phyloP scores from a whole-genome alignment of 2,888 invertebrate species.

The Lasioglossum oenotherae region DNA sequence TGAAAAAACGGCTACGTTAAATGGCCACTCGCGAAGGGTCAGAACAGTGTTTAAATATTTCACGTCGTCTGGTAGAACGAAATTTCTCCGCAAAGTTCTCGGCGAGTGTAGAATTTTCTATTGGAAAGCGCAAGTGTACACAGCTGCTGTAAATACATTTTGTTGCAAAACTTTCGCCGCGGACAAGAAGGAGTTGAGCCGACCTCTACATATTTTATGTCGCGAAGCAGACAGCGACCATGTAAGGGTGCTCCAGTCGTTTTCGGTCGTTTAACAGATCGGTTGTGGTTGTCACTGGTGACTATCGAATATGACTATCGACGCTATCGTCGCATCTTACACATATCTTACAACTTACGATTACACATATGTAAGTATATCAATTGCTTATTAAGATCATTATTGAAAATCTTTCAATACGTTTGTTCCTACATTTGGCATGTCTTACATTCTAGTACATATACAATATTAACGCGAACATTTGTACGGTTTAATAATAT shows the following conservation, averaged over 20 bases:
- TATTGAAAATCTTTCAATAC: too few species aligned
- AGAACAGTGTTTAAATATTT: not conserved
- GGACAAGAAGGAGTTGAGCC: not conserved
- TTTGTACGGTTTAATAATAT: too few species aligned
- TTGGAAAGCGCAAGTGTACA: not conserved
- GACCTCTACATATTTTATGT: conserved; percentile 10
- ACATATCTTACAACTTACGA: not conserved
- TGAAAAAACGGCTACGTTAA: not conserved
- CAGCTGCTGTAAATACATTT: not conserved
- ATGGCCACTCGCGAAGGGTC: not conserved
- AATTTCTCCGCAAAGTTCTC: not conserved
- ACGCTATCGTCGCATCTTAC: too few species aligned
- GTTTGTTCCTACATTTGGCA: too few species aligned
- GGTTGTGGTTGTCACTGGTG: not conserved
- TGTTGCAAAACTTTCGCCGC: not conserved
- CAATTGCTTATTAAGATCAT: not conserved
- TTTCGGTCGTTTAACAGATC: not conserved
- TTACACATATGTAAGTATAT: not conserved
- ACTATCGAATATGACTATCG: not conserved
- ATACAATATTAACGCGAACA: too few species aligned
- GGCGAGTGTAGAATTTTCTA: not conserved
- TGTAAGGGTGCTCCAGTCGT: not conserved
- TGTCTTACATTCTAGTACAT: too few species aligned
- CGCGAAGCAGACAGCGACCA: not conserved
- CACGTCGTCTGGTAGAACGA: not conserved